Evolutionary conservation across 30 jellyfish, hydroid and myxozoan genomes (phyloP), one percentile per base, ranked within the genome.

Genomic region (Aurelia coerulea): DNA sequence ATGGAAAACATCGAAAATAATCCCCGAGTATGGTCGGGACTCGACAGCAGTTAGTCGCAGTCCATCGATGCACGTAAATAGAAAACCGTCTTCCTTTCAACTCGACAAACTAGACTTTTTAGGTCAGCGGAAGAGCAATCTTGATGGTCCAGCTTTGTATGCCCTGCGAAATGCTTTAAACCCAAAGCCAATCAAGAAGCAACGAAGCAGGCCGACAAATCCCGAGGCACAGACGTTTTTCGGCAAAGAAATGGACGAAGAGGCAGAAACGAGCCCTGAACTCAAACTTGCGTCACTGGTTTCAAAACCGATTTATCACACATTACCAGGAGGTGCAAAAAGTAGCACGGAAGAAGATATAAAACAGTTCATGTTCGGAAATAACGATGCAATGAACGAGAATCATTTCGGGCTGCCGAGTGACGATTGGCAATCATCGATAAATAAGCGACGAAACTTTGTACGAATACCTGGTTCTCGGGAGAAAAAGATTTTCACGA

Each of bases 261-360:
- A 88, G 6, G 93, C 65, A 4, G 90, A 72, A 9, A 75, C 63
- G 23, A 73, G 86, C 35, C 98, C 98, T 5, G 98, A 94, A 50
- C 76, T 90, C 69, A 73, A 88, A 65, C 74, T 94, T 13, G 98
- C 98, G 5, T 68, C 96, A 10, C 63, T 94, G 9, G 74, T 94
- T 32, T 94, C 98, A 8, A 94, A 94, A 73, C 98, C 98, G 17
- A 89, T 94, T 13, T 78, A 78, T 59, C 98, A 94, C 88, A 56
- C 70, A 13, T 32, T 73, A 29, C 88, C 88, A 58, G 85, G 58
- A 9, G 74, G 83, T 7, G 42, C 9, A 10, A 31, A 50, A 10
- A 81, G 56, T 23, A 68, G 69, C 17, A 17, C 93, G 13, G 93
- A 84, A 23, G 77, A 84, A 6, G 88, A 84, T 12, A 54, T 71